Base-by-base conservation (phyloP, 2,888 invertebrate genomes). In the Pharmacophagus antenor region DNA sequence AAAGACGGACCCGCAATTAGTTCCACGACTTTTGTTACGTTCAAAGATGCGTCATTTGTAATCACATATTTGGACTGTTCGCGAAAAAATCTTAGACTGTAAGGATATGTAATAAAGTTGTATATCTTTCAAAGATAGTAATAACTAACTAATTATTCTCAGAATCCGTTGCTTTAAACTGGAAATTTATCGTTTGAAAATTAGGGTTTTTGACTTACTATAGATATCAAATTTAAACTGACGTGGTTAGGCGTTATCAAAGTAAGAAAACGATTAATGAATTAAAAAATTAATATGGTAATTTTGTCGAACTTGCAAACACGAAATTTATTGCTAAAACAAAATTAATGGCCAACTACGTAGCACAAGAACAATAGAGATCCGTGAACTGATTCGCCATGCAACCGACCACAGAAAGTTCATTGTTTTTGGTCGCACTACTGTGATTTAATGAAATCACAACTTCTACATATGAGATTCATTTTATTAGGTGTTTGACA, bases 1-100 rank as follows among this genome's bases (percentile, higher is more conserved):
- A 73, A 69, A 69, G 67, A 70, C 54, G 65, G 64, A 62, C 64
- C 61, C 63, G 69, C 69, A 72, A 76, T 78, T 77, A 74, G 62
- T 72, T 59, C 61, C 65, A 65, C 66, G 66, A 67, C 67, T 67
- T 62, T 48, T 67, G 57, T 58, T 62, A 58, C 61, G 62, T 66
- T 64, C 56, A 63, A 69, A 67, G 67, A 72, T 70, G 69, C 37
- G 37, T 37, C 37, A 37, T 37, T 2, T 37, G 4, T n/a, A n/a
- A 15, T 37, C 3, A 37, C 37, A n/a, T 15, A n/a, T 4, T 4
- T 27, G 7, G n/a, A n/a, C 12, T n/a, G n/a, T 3, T 31, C 12
- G 15, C 3, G 10, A 31, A 15, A 12, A 31, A 31, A 31, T 3
- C 4, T 12, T 12, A 10, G 4, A 12, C 10, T 10, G 3, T 15